These are phyloP conservation scores for Austrolebias charrua DNA, from an alignment of 2,797 vertebrate species.

Conservation along the genomic window DNA sequence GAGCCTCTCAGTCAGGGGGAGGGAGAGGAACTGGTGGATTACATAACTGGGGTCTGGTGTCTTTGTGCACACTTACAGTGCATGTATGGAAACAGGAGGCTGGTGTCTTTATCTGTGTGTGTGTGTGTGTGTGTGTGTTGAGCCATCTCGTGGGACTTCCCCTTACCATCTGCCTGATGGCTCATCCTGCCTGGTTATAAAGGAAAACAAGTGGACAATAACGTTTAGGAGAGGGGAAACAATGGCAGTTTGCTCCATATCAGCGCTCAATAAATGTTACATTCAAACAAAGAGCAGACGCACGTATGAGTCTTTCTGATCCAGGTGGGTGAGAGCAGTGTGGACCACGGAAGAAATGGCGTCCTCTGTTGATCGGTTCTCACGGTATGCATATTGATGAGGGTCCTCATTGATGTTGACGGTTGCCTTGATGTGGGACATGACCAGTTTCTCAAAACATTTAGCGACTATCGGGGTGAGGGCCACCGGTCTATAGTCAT, in stretches of 20 bases:
- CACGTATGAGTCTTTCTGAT: no score
- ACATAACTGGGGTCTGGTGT: conserved; percentile 80
- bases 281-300: conserved; percentile 9
- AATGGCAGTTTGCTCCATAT: conserved; percentile 15
- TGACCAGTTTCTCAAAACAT: no score
- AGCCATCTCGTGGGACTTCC: conserved; percentile 69
- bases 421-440: no score
- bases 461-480: no score
- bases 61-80: conserved; percentile 64
- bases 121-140: conserved; percentile 18
- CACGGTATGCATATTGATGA: no score
- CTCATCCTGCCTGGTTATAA: conserved; percentile 77
- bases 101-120: conserved; percentile 30
- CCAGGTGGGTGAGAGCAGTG: no score
- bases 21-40: conserved; percentile 71
- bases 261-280: not conserved
- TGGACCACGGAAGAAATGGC: no score
- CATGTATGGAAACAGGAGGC: conserved; percentile 44
- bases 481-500: no score
- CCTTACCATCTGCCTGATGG: conserved; percentile 80
- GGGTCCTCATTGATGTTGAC: no score
- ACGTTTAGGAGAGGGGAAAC: conserved; percentile 41
- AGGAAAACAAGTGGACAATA: conserved; percentile 72
- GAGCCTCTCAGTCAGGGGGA: conserved; percentile 64
- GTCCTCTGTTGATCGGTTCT: no score